These are phyloP conservation scores for Toxostoma redivivum DNA, from an alignment of 2,113 vertebrate genomes.

Conservation along the genomic window DNA sequence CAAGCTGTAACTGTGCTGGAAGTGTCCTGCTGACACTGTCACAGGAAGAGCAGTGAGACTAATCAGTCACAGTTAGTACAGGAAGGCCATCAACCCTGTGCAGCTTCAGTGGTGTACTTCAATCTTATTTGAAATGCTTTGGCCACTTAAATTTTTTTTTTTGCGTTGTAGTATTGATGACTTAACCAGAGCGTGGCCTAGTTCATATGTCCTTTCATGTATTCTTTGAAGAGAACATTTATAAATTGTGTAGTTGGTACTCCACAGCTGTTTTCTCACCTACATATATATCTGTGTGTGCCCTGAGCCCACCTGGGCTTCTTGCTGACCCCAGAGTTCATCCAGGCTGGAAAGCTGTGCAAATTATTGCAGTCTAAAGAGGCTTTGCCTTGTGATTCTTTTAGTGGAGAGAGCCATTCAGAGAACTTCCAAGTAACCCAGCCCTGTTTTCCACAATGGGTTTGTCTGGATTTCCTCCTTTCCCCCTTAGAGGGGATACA, in stretches of 20 bases:
- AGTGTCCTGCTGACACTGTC: background rate
- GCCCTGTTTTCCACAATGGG: rapidly evolving
- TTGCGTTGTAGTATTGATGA: background rate
- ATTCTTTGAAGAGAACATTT: background rate
- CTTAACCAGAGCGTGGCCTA: background rate
- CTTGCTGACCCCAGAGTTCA: background rate
- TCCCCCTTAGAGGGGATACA: background rate
- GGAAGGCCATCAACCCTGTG: background rate
- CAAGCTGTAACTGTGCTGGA: background rate
- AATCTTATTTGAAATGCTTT: background rate
- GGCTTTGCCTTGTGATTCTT: background rate
- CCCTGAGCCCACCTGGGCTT: background rate
- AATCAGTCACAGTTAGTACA: background rate
- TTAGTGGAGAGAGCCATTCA: background rate
- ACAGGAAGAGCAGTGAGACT: background rate
- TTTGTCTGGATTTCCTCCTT: background rate
- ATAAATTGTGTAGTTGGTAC: rapidly evolving
- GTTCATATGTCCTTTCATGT: background rate
- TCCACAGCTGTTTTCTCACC: background rate
- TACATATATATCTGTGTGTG: background rate
- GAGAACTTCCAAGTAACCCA: background rate
- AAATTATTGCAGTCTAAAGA: background rate
- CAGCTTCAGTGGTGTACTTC: background rate
- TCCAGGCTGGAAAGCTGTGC: background rate
- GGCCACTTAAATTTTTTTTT: background rate